A percentile compares a stretch with the other conserved stretches of the same genome.
Conservation (phyloP, 2,888 invertebrate genomes). For the Ferrisia virgata region DNA sequence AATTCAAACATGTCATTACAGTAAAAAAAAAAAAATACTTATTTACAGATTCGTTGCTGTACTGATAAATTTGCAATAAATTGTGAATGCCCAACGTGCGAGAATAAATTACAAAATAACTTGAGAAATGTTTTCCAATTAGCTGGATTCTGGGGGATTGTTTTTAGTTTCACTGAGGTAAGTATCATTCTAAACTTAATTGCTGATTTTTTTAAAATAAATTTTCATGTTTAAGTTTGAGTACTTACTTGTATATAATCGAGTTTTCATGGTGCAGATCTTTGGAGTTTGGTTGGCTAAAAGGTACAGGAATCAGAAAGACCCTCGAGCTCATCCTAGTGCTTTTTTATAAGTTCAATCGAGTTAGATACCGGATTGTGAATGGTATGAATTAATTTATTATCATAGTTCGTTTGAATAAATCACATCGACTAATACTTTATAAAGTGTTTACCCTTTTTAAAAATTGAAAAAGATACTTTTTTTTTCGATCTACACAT, state of each 20-base stretch:
- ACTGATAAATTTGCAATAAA: conserved; percentile 45
- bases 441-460: too few relatives aligned
- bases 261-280: conserved; percentile 67
- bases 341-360: conserved; percentile 84
- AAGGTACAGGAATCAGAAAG: conserved; percentile 97
- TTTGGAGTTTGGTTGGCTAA: conserved; percentile 95
- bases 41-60: not conserved
- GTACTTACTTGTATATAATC: not conserved
- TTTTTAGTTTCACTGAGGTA: conserved; percentile 95
- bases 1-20: too few relatives aligned
- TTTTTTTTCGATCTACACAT: too few relatives aligned
- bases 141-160: conserved; percentile 88
- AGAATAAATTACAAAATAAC: conserved; percentile 68
- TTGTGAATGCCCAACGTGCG: conserved; percentile 72
- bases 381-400: not conserved
- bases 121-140: conserved; percentile 84
- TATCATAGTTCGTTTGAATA: not conserved
- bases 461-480: too few relatives aligned
- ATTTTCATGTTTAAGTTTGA: not conserved
- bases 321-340: conserved; percentile 93
- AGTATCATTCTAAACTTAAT: not conserved
- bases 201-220: not conserved
- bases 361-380: conserved; percentile 4
- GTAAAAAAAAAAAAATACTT: conserved; percentile 46
- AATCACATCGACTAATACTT: not conserved